These are phyloP conservation scores for Euwallacea similis DNA, from an alignment of 1,140 invertebrate genomes.

Conservation along the genomic window DNA sequence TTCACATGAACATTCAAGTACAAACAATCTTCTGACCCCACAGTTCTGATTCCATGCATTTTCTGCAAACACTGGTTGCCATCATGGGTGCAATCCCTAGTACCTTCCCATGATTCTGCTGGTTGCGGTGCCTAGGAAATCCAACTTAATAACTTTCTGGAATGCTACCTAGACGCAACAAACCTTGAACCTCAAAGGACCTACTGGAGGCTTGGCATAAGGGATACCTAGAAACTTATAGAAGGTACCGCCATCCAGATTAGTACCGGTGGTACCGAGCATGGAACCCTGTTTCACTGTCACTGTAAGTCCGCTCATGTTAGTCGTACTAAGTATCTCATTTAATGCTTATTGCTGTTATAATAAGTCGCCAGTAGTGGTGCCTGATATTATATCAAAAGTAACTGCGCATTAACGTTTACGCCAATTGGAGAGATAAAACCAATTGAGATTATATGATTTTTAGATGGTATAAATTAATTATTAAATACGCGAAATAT, in stretches of 20 bases:
- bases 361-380: no score
- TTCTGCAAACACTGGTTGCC: conserved; percentile 51
- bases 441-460: no score
- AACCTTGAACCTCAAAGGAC: conserved; percentile 38
- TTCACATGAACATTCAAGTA: conserved; percentile 69
- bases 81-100: conserved; percentile 57
- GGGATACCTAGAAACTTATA: conserved; percentile 31
- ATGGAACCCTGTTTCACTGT: conserved; percentile 18
- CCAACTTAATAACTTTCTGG: neutral
- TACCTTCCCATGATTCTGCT: conserved; percentile 59
- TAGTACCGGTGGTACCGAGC: conserved; percentile 9
- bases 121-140: conserved; percentile 58
- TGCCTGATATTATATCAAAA: no score
- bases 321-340: no score
- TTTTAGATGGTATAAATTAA: no score
- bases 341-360: no score
- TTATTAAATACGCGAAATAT: no score
- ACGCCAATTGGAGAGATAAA: no score
- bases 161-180: neutral
- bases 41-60: conserved; percentile 41
- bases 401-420: no score
- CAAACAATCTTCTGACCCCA: conserved; percentile 75
- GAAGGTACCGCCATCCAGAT: conserved; percentile 9
- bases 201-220: conserved; percentile 27
- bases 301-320: neutral